Conservation (phyloP, 2,113 vertebrate species). For the Parotia lawesii region DNA sequence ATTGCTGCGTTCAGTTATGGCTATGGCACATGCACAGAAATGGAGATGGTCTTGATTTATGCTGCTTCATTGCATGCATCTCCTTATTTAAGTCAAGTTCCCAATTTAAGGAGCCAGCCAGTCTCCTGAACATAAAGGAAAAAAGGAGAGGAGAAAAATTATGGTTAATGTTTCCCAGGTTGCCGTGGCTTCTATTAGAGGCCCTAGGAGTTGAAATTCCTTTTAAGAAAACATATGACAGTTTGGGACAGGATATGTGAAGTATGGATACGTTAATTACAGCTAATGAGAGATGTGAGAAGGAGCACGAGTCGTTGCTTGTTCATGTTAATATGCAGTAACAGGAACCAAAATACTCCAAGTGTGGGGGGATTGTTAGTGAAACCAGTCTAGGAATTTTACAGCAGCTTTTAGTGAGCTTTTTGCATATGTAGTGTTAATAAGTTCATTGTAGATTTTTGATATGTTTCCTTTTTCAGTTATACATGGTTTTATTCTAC, state of each 20-base stretch:
- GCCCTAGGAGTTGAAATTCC: not conserved
- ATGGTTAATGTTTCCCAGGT: not conserved
- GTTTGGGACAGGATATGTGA: not conserved
- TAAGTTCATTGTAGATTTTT: not conserved
- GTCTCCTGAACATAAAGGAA: not conserved
- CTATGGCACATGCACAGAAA: not conserved
- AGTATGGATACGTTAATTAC: not conserved
- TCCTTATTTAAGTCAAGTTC: not conserved
- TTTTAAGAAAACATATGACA: not conserved
- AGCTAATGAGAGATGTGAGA: not conserved
- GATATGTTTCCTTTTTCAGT: not conserved
- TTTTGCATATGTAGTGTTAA: not conserved
- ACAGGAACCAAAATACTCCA: not conserved
- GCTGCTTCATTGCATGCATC: not conserved
- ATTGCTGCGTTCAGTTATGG: not conserved
- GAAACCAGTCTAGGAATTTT: not conserved
- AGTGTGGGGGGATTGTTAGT: not conserved
- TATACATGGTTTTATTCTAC: not conserved
- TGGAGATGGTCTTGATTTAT: not conserved
- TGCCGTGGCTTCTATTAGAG: not conserved
- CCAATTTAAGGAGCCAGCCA: not conserved
- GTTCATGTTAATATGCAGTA: not conserved
- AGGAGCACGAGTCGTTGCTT: not conserved
- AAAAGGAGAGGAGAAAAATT: not conserved
- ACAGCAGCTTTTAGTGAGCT: not conserved